Conservation (phyloP, 2,113 vertebrate genomes). For the Tursiops truncatus region DNA sequence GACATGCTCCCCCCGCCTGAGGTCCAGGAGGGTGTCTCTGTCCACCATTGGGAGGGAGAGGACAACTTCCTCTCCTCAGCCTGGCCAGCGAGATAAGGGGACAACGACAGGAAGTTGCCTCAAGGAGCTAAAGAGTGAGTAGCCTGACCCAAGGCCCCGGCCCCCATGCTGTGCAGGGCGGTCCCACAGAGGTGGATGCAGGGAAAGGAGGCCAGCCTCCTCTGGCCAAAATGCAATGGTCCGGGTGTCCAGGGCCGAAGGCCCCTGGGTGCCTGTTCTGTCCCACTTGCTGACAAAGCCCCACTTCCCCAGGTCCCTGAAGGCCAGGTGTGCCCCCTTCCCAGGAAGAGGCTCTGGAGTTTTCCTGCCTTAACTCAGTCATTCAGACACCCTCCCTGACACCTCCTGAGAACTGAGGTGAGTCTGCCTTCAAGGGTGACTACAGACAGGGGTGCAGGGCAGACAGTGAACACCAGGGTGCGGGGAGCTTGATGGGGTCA, state of each 20-base stretch:
- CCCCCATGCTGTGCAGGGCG: background rate
- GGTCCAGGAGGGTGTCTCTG: conserved; percentile 6
- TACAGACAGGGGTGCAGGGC: background rate
- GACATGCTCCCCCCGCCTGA: background rate
- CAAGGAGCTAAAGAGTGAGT: conserved; percentile 20
- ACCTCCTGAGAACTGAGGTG: background rate
- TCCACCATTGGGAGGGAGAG: background rate
- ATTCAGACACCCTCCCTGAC: background rate
- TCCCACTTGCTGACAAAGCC: background rate
- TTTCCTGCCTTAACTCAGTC: background rate
- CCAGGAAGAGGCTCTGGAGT: background rate
- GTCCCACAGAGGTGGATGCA: background rate
- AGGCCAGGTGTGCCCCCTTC: background rate
- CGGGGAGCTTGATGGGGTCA: background rate
- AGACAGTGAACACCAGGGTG: background rate
- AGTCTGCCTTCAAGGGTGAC: background rate
- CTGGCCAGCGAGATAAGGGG: conserved; percentile 70
- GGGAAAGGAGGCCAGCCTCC: background rate
- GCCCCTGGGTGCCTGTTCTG: background rate
- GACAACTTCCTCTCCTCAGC: conserved; percentile 63
- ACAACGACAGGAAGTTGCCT: conserved; percentile 71
- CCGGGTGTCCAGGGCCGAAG: background rate
- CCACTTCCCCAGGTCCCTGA: background rate
- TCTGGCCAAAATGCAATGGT: background rate
- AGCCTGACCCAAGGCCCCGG: background rate